Base-by-base conservation (phyloP, 2,113 vertebrate species). In the Mandrillus leucophaeus region DNA sequence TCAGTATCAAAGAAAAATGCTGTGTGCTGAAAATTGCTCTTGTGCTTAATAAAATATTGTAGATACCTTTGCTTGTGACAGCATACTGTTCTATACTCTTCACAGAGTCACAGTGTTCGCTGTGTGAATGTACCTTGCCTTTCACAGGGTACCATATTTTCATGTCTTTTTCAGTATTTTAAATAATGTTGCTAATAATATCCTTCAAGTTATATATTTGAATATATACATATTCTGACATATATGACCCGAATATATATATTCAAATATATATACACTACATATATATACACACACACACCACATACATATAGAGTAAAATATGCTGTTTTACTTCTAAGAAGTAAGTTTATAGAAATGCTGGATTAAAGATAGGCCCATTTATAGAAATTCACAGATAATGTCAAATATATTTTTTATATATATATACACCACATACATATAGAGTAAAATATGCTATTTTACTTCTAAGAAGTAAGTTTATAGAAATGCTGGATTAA, bases 361-460 rank as follows among this genome's bases (percentile, higher is more conserved):
- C 4, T 25, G 0, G 25, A 27, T 59, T 50, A 83, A 90, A 10
- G 0, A 1, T 25, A 75, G 16, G 0, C 1, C 3, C 22, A 9
- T 32, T 95, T 94, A 20, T 38, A 81, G 16, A 86, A 61, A 57
- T 72, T 78, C 16, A 66, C 5, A 66, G n/a, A 8, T 45, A 52
- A 18, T 48, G 25, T 8, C 14, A 13, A 90, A 40, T n/a, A n/a
- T n/a, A n/a, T n/a, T n/a, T n/a, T n/a, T n/a, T n/a, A 18, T 55
- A 55, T 55, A 55, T 20, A 55, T 18, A 18, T 6, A 61, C 27
- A 64, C 27, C 30, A 30, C 13, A 64, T 64, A 13, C 27, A 30
- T 30, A 14, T 30, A 64, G 13, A 64, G 61, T 64, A 64, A 64
- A 64, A 30, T 64, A 30, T 0, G 5, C 27, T 30, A 14, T 64